Conservation (phyloP, 2,113 vertebrate genomes). For the western clawed frog (Xenopus tropicalis) region DNA sequence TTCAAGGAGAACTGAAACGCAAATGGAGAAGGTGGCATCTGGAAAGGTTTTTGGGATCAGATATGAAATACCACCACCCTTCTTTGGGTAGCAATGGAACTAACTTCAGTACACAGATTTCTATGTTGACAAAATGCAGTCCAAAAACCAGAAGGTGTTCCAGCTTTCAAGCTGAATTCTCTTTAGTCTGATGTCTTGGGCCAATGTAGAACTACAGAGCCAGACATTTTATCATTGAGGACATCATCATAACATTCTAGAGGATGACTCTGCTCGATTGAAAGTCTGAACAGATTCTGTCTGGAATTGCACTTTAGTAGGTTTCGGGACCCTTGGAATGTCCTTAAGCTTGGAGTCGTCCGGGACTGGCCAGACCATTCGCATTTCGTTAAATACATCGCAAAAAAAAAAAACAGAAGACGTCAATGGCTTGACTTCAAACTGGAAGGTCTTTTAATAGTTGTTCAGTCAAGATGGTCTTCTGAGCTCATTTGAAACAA, state of each 20-base stretch:
- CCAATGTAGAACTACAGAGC: background rate
- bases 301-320: conserved; percentile 33
- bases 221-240: background rate
- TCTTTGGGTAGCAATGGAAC: conserved; percentile 84
- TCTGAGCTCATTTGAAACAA: background rate
- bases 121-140: conserved; percentile 87
- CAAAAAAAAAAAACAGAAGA: background rate
- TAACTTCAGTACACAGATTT: conserved; percentile 94
- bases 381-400: background rate
- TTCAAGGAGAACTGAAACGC: conserved; percentile 89
- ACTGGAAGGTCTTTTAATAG: conserved; percentile 28
- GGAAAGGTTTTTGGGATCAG: conserved; percentile 77
- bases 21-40: conserved; percentile 94
- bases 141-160: conserved; percentile 76
- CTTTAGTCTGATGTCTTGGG: conserved; percentile 64
- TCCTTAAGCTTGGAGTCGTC: background rate
- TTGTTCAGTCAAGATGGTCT: background rate
- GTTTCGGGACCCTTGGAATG: background rate
- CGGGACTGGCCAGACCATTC: background rate
- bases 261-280: background rate
- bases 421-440: background rate
- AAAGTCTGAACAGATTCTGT: background rate
- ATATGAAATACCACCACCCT: conserved; percentile 83
- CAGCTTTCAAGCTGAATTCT: conserved; percentile 77
- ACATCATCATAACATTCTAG: background rate